Evolutionary conservation across 2,797 vertebrate genomes (phyloP), one percentile per base, ranked within the genome.

Genomic region (Siniperca obscura): DNA sequence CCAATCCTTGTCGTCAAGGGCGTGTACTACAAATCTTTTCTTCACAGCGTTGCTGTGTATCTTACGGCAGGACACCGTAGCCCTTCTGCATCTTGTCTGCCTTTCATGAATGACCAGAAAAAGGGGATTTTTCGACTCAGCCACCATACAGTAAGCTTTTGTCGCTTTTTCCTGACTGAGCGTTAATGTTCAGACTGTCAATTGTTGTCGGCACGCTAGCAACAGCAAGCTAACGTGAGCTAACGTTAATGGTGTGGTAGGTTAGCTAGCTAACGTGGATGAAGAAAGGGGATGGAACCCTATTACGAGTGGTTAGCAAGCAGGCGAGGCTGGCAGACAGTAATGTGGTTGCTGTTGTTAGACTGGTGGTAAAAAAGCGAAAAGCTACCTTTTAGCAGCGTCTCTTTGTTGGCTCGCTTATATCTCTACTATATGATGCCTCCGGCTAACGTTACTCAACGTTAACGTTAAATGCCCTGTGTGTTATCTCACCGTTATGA

Each of bases 21-120:
- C 93, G 95, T 94, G 93, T 87, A 76, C 89, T 87, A 71, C 87
- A 78, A 90, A 89, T 89, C 92, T 92, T 93, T 95, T 95, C 93
- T 95, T 94, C 91, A 83, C 70, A 62, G 90, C 86, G 87, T 87
- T 89, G 92, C 70, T 88, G 88, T 90, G 90, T 89, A 34, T 89
- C 72, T 86, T 60, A 85, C 86, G 80, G 74, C 88, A 85, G 80
- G 74, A 73, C 17, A 46, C 76, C 62, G 65, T 81, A 44, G 73
- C 52, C 66, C 62, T 85, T 85, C 86, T 81, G 67, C 73, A 78
- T 71, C 81, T 85, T 57, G 70, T 80, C 82, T 65, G 72, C 70
- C 5, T 66, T 50, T 81, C 74, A 78, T 84, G 89, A 93, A 90
- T 92, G 92, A 84, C 85, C 75, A 44, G 42, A 88, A 87, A 87